phyloP scores from a whole-genome alignment of 2,888 invertebrate genomes.

The Melangyna quadrimaculata region DNA sequence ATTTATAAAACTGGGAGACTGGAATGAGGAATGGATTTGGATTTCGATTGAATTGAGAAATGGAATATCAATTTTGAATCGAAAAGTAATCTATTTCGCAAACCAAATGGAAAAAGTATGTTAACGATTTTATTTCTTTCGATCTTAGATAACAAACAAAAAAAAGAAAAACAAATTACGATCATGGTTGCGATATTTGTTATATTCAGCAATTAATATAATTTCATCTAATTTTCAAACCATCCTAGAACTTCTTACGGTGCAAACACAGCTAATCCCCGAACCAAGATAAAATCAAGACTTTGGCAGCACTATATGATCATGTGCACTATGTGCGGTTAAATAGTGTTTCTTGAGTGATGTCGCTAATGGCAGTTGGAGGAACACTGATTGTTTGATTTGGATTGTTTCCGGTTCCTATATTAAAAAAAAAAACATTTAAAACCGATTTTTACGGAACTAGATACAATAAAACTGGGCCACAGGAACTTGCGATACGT shows the following conservation, averaged over 20 bases:
- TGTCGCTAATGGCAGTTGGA: neutral
- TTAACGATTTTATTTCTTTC: neutral
- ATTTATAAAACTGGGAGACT: conserved; percentile 31
- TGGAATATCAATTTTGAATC: conserved; percentile 57
- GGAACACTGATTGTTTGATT: neutral
- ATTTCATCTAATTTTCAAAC: neutral
- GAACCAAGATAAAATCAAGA: neutral
- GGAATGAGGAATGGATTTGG: conserved; percentile 68
- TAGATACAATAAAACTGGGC: too few species aligned
- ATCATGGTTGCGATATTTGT: neutral
- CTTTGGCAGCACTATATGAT: neutral
- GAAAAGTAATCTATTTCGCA: conserved; percentile 52
- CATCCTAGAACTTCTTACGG: neutral
- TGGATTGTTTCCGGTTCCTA: neutral
- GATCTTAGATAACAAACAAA: neutral
- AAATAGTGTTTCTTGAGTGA: neutral
- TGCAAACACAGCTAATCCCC: neutral
- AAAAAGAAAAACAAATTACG: neutral
- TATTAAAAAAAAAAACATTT: neutral
- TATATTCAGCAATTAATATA: neutral
- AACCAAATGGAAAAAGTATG: conserved; percentile 17
- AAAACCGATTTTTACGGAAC: too few species aligned
- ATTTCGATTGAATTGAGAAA: conserved; percentile 70
- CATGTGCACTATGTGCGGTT: too few species aligned
- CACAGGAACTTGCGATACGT: too few species aligned